Base-by-base conservation (phyloP, 37 sponge, comb jelly and placozoan genomes). In the Sycon ciliatum region DNA sequence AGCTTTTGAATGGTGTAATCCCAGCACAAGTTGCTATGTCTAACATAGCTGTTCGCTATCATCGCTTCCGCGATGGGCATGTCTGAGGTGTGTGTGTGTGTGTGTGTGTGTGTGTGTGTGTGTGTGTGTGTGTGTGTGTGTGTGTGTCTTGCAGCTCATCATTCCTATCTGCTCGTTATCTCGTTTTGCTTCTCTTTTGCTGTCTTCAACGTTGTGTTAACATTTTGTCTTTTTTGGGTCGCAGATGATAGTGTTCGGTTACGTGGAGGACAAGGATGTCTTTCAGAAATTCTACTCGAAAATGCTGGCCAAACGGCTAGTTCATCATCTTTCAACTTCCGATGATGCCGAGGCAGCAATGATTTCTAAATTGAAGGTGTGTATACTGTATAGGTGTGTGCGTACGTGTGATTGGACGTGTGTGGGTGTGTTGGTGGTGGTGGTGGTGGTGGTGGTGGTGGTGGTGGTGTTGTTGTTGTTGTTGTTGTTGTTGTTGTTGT, bases 331-430 rank as follows among this genome's bases (percentile, higher is more conserved):
- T 63, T 98, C 99, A 7, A 88, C 91, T 23, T 98, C 99, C 1
- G 94, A 98, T 77, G 94, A 98, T 71, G 87, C 94, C 31, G 99
- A 98, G 68, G 90, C 90, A 13, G 83, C 83, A 68, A 98, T 98
- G 99, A 98, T 98, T 13, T 89, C 94, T n/a, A 98, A 98, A 65
- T 76, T 98, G 32, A 98, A 98, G 84, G 92, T 91, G 33, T n/a
- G 42, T 55, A 6, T 28, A 31, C 54, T 4, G 7, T n/a, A 34
- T 4, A 36, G 29, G 18, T 1, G 4, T 35, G 13, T 1, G 2
- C 4, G 3, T 64, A 13, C 13, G 49, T 42, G 49, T 7, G 13
- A 13, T 7, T 7, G 65, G n/a, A 36, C 13, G 67, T 34, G 67
- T 34, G 37, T 28, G 37, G 30, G 67, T 34, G 38, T n/a, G n/a